phyloP scores from a whole-genome alignment of 2,113 vertebrate species.

The Desmodus rotundus region DNA sequence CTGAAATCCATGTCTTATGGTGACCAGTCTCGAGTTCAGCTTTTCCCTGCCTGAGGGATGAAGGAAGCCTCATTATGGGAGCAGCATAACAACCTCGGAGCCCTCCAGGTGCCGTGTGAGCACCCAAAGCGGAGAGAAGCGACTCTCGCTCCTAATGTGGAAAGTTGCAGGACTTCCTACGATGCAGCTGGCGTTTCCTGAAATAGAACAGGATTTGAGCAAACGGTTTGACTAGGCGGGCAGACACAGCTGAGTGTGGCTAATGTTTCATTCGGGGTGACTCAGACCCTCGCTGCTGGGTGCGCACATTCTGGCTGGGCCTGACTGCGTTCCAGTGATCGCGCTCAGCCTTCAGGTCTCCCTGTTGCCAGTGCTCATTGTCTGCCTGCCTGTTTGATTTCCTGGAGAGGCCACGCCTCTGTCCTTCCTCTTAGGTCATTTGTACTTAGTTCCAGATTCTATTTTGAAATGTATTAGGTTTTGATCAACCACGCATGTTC shows the following conservation, averaged over 20 bases:
- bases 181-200: conserved; percentile 39
- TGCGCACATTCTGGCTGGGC: neutral
- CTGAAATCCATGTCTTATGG: neutral
- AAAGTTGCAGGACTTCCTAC: conserved; percentile 48
- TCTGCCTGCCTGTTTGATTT: neutral
- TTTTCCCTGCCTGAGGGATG: neutral
- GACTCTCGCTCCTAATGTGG: neutral
- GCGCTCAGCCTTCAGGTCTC: neutral
- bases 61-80: neutral
- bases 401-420: neutral
- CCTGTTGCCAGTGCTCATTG: neutral
- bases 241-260: conserved; percentile 12
- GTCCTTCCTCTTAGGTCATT: conserved; percentile 27
- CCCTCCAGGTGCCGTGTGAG: neutral
- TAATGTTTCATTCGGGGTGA: conserved; percentile 16
- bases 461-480: conserved; percentile 51
- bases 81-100: neutral
- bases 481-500: neutral
- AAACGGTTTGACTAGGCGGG: conserved; percentile 23
- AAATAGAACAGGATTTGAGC: conserved; percentile 64
- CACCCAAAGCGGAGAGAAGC: conserved; percentile 34
- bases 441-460: conserved; percentile 24
- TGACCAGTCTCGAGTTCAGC: neutral
- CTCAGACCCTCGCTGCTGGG: conserved; percentile 31
- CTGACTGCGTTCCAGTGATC: neutral